These are phyloP conservation scores for Andrena minutula DNA, from an alignment of 2,888 invertebrate species.

Conservation along the genomic window DNA sequence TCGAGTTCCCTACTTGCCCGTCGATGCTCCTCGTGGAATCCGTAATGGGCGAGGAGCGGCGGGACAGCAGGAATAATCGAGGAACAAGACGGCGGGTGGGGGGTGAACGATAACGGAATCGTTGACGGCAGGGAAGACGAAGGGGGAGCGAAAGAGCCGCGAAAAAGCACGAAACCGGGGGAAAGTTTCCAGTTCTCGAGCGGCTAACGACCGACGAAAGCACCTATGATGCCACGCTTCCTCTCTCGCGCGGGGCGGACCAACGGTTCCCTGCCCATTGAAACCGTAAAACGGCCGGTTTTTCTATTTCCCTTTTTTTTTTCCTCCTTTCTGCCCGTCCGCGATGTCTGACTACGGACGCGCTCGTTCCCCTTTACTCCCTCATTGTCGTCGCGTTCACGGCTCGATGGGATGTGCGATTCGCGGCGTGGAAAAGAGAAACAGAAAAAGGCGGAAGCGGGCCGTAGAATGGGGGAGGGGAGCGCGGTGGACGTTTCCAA, in stretches of 20 bases:
- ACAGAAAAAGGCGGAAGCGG: background rate
- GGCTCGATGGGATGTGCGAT: constrained; percentile 42
- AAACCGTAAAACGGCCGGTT: constrained; percentile 33
- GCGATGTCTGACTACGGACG: constrained; percentile 46
- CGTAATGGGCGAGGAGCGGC: constrained; percentile 11
- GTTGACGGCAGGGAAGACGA: background rate
- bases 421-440: constrained; percentile 6
- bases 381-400: constrained; percentile 40
- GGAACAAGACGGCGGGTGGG: background rate
- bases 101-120: constrained; percentile 25
- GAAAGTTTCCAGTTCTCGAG: constrained; percentile 42
- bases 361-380: constrained; percentile 35
- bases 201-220: constrained; percentile 47
- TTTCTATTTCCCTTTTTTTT: background rate
- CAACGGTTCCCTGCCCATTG: constrained; percentile 24
- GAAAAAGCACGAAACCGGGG: constrained; percentile 25
- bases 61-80: constrained; percentile 7
- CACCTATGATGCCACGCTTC: constrained; percentile 26
- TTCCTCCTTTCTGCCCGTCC: background rate
- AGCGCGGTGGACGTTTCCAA: constrained; percentile 57
- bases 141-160: background rate
- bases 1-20: constrained; percentile 26
- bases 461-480: constrained; percentile 22
- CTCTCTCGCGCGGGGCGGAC: background rate
- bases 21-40: constrained; percentile 30